phyloP scores from a whole-genome alignment of 2,113 vertebrate species.

The Thomomys bottae region DNA sequence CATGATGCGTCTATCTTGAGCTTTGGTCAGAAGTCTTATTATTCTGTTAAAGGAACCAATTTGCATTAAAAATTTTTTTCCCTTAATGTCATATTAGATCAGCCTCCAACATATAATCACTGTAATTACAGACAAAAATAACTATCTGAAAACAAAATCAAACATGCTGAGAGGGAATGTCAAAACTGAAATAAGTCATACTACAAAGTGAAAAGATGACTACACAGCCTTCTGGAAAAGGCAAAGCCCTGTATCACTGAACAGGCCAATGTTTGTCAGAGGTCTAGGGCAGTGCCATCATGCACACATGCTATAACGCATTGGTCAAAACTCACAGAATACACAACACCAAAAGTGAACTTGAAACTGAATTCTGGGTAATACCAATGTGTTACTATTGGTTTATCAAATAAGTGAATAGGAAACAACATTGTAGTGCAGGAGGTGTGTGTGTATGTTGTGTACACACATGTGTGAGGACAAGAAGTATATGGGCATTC shows the following conservation, averaged over 20 bases:
- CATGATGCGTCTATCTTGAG: neutral
- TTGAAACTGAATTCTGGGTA: neutral
- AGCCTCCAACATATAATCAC: neutral
- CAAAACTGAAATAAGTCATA: neutral
- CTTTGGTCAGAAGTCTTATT: slow-evolving; percentile 10
- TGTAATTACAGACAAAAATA: slow-evolving; percentile 11
- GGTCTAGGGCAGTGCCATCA: neutral
- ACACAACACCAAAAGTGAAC: neutral
- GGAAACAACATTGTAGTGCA: neutral
- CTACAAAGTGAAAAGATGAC: neutral
- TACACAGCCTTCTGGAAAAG: neutral
- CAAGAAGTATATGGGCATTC: neutral
- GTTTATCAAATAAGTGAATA: neutral
- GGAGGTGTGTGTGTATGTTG: neutral
- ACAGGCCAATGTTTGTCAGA: neutral
- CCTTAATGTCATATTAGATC: slow-evolving; percentile 14
- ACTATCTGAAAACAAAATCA: neutral
- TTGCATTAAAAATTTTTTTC: slow-evolving; percentile 39
- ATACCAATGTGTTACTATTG: neutral
- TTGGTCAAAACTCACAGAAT: slow-evolving; percentile 2
- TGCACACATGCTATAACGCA: neutral
- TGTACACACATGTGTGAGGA: neutral
- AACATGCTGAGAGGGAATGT: neutral
- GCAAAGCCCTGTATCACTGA: neutral
- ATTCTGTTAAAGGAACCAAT: slow-evolving; percentile 23